Conservation (phyloP, 2,797 vertebrate genomes). For the Lepilemur septentrionalis region DNA sequence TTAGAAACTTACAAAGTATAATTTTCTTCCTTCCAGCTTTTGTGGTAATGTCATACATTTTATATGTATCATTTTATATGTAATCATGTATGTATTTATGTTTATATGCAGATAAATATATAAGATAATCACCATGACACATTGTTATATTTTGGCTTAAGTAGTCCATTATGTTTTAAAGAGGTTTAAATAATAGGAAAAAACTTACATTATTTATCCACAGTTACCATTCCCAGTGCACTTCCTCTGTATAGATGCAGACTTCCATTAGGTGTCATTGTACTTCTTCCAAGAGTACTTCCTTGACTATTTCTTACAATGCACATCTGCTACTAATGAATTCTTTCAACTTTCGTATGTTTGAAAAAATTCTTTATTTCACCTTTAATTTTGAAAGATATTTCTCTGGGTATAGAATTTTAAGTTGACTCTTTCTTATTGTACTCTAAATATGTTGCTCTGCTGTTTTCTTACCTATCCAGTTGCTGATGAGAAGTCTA, state of each 20-base stretch:
- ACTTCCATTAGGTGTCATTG: background rate
- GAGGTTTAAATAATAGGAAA: conserved; percentile 19
- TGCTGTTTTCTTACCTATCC: background rate
- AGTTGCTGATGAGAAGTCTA: background rate
- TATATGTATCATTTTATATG: background rate
- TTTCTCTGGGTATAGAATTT: background rate
- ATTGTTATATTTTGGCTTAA: background rate
- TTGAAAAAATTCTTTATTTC: conserved; percentile 23
- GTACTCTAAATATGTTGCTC: background rate
- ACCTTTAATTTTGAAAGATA: conserved; percentile 7
- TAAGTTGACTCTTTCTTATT: background rate
- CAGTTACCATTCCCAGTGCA: background rate
- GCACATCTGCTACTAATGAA: background rate
- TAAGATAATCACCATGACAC: background rate
- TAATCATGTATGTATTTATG: background rate
- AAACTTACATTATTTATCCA: background rate
- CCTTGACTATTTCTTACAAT: background rate
- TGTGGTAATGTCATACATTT: background rate
- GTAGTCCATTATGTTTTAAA: background rate
- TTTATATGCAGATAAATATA: background rate
- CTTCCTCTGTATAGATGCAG: background rate
- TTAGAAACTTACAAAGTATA: background rate
- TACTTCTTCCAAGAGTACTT: background rate
- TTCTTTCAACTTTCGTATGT: background rate
- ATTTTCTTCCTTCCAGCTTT: background rate